Base-by-base conservation (phyloP, 1,140 invertebrate genomes). In the Tyrophagus putrescentiae region DNA sequence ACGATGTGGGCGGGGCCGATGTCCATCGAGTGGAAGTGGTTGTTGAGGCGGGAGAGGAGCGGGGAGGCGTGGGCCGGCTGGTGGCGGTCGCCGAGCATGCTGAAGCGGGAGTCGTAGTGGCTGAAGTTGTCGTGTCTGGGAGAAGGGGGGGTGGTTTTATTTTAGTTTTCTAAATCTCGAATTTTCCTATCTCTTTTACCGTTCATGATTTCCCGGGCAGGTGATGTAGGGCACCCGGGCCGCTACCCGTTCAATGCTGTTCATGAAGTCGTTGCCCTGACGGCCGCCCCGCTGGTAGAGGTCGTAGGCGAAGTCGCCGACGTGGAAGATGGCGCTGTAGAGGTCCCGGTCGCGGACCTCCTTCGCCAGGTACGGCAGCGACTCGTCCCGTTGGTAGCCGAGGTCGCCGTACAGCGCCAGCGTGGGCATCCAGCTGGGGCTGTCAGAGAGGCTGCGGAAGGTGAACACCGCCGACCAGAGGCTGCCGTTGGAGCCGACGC, bases 1-100 rank as follows among this genome's bases (percentile, higher is more conserved):
- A 95, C 80, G 64, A 94, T 86, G 74, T 97, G 93, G 9, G 87
- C 80, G 7, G 88, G 87, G 1, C 94, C 94, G 62, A 97, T 71
- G 70, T 96, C 80, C 58, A 75, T 67, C 13, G 53, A 59, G 33
- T 68, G 65, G 59, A 60, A 68, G 41, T 64, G 60, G 34, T 68
- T 68, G 25, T 68, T 68, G 1, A 57, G 31, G 25, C 31, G 18
- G 6, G 9, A 16, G 11, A 16, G 28, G 7, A 65, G 45, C 41
- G 39, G 9, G 23, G 65, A 59, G 57, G 79, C 82, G 21, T 87
- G 82, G 16, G 27, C 75, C 4, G 27, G 23, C 42, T 42, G 4
- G 18, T 50, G n/a, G 39, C 41, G 13, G 72, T 41, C 33, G 39
- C 83, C 81, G 28, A 67, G 16, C 68, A 69, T 69, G 3, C 65